Evolutionary conservation across 2,888 invertebrate species (phyloP).

Genomic region (Agapetus fuscipes): DNA sequence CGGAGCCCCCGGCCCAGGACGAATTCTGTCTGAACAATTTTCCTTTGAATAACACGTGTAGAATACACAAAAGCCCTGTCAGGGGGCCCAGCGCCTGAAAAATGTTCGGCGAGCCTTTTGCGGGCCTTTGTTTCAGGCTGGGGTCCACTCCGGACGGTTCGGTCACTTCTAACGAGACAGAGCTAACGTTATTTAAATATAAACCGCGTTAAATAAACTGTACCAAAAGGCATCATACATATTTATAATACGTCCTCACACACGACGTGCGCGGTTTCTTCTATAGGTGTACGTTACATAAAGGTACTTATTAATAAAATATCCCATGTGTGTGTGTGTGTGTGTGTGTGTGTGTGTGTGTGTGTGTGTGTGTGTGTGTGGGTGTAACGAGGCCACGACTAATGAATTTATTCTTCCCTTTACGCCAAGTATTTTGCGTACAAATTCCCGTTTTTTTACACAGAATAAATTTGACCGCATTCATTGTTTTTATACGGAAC

Average conservation of each 20-base stretch:
- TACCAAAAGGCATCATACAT: background rate
- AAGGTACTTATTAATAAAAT: too few relatives aligned
- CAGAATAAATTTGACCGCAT: background rate
- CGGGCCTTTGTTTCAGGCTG: constrained; percentile 1
- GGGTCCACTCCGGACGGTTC: background rate
- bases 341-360: too few relatives aligned
- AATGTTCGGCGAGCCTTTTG: constrained; percentile 3
- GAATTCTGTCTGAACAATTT: constrained; percentile 18
- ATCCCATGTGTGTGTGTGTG: too few relatives aligned
- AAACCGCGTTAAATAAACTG: constrained; percentile 2
- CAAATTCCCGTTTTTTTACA: background rate
- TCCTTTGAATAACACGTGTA: constrained; percentile 19
- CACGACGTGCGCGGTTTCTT: too few relatives aligned
- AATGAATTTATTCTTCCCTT: background rate
- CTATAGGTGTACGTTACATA: too few relatives aligned
- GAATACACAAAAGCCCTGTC: constrained; percentile 14
- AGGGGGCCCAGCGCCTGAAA: constrained; percentile 7
- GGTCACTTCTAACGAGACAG: constrained; percentile 1
- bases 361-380: too few relatives aligned
- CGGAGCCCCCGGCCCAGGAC: constrained; percentile 6
- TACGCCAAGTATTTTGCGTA: background rate
- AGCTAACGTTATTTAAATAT: constrained; percentile 4
- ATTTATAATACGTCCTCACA: too few relatives aligned
- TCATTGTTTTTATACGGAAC: background rate
- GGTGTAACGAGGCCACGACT: background rate